Percentiles rank a stretch among this genome's conserved stretches.
Conservation (phyloP, 2,113 vertebrate genomes). For the Petrocephalus zakoni region DNA sequence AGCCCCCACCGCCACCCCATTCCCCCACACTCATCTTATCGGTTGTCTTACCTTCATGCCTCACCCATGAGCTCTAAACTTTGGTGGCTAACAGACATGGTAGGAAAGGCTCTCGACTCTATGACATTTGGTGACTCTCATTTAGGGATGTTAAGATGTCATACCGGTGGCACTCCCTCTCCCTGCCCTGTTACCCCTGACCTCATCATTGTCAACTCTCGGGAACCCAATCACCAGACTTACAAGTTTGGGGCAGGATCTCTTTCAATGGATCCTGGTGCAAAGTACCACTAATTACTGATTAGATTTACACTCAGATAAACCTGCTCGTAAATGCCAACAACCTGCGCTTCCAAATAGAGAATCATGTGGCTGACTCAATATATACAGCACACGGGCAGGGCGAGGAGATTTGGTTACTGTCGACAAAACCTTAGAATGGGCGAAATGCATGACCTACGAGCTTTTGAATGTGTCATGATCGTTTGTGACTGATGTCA, state of each 20-base stretch:
- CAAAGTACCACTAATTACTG: background rate
- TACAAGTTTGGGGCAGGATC: background rate
- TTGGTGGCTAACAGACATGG: background rate
- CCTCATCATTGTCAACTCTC: background rate
- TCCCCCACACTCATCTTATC: background rate
- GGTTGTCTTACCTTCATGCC: background rate
- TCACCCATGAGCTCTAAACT: no score
- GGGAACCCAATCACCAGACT: background rate
- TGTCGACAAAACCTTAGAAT: background rate
- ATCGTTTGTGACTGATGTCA: background rate
- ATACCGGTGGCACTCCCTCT: background rate
- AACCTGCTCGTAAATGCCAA: background rate
- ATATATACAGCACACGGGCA: background rate
- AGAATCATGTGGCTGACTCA: background rate
- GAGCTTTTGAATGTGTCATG: background rate
- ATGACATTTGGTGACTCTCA: no score
- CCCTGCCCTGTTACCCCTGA: background rate
- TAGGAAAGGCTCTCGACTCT: background rate
- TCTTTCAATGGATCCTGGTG: background rate
- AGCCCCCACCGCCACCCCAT: background rate
- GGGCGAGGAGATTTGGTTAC: background rate
- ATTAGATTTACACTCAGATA: background rate
- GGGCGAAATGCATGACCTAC: background rate
- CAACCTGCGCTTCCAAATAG: background rate
- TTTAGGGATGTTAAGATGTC: background rate